Conservation (phyloP, 2,797 vertebrate genomes). For the Cyprinella venusta region DNA sequence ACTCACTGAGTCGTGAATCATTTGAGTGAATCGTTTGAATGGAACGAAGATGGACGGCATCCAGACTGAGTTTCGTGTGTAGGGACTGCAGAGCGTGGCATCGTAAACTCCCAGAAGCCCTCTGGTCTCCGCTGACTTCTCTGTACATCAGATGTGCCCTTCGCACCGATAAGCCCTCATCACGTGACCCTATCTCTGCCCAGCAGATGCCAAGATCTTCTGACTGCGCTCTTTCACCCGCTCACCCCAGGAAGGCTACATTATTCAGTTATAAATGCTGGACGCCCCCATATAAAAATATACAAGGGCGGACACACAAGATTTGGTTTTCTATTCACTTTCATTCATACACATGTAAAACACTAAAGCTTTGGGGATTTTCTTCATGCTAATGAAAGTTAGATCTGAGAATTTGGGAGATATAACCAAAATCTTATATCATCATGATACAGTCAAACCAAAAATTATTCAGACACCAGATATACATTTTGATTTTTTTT, state of each 20-base stretch:
- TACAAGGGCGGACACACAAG: not conserved
- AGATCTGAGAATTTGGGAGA: not conserved
- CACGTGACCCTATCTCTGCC: constrained; percentile 82
- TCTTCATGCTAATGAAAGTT: not conserved
- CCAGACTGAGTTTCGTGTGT: constrained; percentile 36
- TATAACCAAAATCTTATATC: not conserved
- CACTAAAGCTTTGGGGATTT: not conserved
- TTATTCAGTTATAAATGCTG: constrained; percentile 5
- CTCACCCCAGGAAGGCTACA: not conserved
- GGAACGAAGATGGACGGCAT: constrained; percentile 40
- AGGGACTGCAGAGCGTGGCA: constrained; percentile 48
- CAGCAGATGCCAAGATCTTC: constrained; percentile 81
- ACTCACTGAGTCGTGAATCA: constrained; percentile 54
- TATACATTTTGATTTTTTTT: too few relatives aligned
- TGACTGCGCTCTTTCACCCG: constrained; percentile 66
- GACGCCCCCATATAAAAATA: not conserved
- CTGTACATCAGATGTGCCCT: constrained; percentile 79
- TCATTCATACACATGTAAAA: not conserved
- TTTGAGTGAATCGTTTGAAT: constrained; percentile 48
- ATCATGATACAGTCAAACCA: too few relatives aligned
- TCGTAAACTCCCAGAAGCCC: constrained; percentile 66
- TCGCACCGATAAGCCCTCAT: constrained; percentile 77
- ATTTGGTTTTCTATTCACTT: not conserved
- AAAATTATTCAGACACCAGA: too few relatives aligned
- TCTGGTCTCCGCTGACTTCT: constrained; percentile 47